Evolutionary conservation across 2,797 vertebrate species (phyloP).

Genomic region (Ficedula albicollis): DNA sequence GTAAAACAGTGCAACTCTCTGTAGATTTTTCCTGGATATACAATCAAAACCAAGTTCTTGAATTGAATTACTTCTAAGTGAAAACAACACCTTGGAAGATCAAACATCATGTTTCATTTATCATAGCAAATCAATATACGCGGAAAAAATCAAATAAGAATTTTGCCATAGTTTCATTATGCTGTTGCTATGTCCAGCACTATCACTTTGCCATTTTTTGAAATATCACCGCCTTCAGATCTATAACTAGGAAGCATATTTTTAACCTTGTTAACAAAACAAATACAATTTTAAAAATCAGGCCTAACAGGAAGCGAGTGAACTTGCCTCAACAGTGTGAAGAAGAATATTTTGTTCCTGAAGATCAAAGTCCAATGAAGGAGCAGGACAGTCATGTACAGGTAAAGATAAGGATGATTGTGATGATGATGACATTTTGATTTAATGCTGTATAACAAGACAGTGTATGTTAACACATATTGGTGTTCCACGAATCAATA

Average conservation of each 20-base stretch:
- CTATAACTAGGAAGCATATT: not conserved
- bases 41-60: not conserved
- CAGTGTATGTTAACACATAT: not conserved
- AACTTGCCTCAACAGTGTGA: conserved; percentile 14
- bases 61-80: not conserved
- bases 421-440: not conserved
- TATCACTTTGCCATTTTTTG: not conserved
- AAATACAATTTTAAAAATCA: not conserved
- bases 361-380: not conserved
- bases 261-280: not conserved
- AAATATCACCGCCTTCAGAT: not conserved
- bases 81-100: not conserved
- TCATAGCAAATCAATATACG: not conserved
- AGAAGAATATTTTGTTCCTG: not conserved
- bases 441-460: not conserved
- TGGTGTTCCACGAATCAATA: not conserved
- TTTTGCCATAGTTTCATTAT: not conserved
- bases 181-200: not conserved
- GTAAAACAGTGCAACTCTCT: not conserved
- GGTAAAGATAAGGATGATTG: not conserved
- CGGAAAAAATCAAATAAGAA: not conserved
- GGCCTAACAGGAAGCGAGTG: not conserved
- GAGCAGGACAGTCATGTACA: not conserved
- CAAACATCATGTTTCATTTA: not conserved
- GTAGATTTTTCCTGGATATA: not conserved